These are phyloP conservation scores for Ferdinandea cuprea DNA, from an alignment of 2,888 invertebrate genomes.

Conservation along the genomic window DNA sequence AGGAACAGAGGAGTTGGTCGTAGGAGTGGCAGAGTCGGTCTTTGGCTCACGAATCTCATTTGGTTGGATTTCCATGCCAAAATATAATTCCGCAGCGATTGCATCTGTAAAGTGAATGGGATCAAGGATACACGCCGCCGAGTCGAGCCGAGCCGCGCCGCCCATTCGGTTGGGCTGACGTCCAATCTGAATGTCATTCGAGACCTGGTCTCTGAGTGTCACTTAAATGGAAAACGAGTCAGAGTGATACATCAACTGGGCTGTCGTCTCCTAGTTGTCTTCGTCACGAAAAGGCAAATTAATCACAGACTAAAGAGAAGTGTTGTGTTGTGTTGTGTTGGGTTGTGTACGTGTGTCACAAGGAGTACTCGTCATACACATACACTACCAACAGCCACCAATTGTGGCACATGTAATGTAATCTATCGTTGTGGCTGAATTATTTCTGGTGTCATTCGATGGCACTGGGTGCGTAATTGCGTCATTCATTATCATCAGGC, in stretches of 20 bases:
- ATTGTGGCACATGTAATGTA: constrained; percentile 51
- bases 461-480: constrained; percentile 71
- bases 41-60: constrained; percentile 66
- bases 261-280: constrained; percentile 45
- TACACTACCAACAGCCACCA: constrained; percentile 22
- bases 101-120: constrained; percentile 33
- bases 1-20: constrained; percentile 50
- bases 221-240: constrained; percentile 9
- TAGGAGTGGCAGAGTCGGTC: constrained; percentile 54
- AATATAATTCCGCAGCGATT: constrained; percentile 50
- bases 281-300: constrained; percentile 47
- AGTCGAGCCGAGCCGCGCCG: too few species aligned
- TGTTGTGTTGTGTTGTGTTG: too few species aligned
- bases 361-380: too few species aligned
- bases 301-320: constrained; percentile 41
- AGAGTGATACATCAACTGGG: constrained; percentile 49
- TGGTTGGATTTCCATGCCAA: constrained; percentile 43
- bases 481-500: constrained; percentile 72
- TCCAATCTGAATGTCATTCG: constrained; percentile 6
- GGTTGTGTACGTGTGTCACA: constrained; percentile 36
- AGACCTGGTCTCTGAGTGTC: background rate
- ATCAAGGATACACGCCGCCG: constrained; percentile 47
- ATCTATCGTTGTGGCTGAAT: constrained; percentile 69
- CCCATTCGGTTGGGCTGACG: too few species aligned
- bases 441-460: constrained; percentile 65